Evolutionary conservation across 2,888 invertebrate genomes (phyloP), one percentile per base, ranked within the genome.

Genomic region (Ornithoptera alexandrae): DNA sequence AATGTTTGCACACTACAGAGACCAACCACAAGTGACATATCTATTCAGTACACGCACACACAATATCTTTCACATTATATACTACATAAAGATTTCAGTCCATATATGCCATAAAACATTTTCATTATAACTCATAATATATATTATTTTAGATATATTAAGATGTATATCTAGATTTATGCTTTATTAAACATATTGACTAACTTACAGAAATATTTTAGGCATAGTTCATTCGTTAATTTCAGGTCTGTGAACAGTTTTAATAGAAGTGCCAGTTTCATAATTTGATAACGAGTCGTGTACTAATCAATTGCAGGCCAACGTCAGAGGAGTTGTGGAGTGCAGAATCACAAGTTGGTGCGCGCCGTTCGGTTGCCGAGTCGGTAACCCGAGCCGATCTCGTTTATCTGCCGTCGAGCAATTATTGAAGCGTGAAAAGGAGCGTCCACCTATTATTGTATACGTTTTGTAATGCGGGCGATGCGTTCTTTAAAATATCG

Each of bases 391-490:
- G 89, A 93, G 85, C 87, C 84, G 77, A 78, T 79, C 84, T 83
- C 91, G 89, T 90, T 93, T 92, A 92, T 93, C 93, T 90, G 89
- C 90, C 83, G 88, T 89, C 90, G 88, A 92, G 89, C 91, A 93
- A 93, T 93, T 92, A 93, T 91, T 92, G 93, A 92, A 92, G 93
- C 93, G 93, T 92, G 92, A 92, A 93, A 93, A 93, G 90, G 88
- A 90, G 82, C 90, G 88, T 92, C 91, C 88, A 90, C 88, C 87
- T 91, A 92, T 92, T 92, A 91, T 91, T 90, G 90, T 89, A 87
- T 85, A 84, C 87, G 86, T 88, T 90, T 90, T 90, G 91, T 90
- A 84, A 90, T 91, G 92, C 91, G 92, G 92, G 91, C 87, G 84
- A 85, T 85, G 84, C 86, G 85, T 88, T 90, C 86, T 83, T 76